Conservation (phyloP, 2,797 vertebrate genomes). For the Paedocypris micromegethes region DNA sequence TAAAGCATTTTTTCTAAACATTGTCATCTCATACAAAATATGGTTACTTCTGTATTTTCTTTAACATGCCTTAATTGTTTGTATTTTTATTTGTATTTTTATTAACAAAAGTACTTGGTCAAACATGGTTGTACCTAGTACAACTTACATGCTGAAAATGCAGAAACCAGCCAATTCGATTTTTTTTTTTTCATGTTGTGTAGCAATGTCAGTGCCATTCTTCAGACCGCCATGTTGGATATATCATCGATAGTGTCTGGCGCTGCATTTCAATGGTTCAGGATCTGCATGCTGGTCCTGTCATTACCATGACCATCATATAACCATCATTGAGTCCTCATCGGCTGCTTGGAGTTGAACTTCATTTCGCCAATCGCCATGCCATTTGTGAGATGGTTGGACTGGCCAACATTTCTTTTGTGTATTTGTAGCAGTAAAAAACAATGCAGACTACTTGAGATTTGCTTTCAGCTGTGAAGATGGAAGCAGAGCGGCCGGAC, state of each 20-base stretch:
- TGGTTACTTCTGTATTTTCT: too few relatives aligned
- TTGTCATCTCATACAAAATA: conserved; percentile 33
- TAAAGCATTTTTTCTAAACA: conserved; percentile 33
- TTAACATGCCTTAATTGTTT: conserved; percentile 25
- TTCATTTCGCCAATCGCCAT: conserved; percentile 65
- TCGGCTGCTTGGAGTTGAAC: conserved; percentile 54
- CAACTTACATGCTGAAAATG: too few relatives aligned
- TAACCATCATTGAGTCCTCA: conserved; percentile 64
- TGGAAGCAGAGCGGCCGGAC: conserved; percentile 80
- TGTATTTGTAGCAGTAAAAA: conserved; percentile 48
- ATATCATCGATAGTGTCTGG: conserved; percentile 62
- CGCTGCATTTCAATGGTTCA: conserved; percentile 51
- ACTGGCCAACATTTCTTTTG: conserved; percentile 51
- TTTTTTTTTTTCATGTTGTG: conserved; percentile 35
- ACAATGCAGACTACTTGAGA: conserved; percentile 87
- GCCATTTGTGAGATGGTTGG: conserved; percentile 60
- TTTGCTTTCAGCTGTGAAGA: conserved; percentile 98
- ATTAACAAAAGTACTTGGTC: conserved; percentile 11
- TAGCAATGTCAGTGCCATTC: conserved; percentile 30
- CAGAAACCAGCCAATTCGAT: neutral
- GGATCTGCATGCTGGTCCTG: conserved; percentile 65
- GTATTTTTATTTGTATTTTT: conserved; percentile 17
- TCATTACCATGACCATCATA: conserved; percentile 63
- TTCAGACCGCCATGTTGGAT: conserved; percentile 54
- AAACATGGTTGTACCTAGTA: too few relatives aligned